These are phyloP conservation scores for Onychostruthus taczanowskii DNA, from an alignment of 2,113 vertebrate genomes.

Conservation along the genomic window DNA sequence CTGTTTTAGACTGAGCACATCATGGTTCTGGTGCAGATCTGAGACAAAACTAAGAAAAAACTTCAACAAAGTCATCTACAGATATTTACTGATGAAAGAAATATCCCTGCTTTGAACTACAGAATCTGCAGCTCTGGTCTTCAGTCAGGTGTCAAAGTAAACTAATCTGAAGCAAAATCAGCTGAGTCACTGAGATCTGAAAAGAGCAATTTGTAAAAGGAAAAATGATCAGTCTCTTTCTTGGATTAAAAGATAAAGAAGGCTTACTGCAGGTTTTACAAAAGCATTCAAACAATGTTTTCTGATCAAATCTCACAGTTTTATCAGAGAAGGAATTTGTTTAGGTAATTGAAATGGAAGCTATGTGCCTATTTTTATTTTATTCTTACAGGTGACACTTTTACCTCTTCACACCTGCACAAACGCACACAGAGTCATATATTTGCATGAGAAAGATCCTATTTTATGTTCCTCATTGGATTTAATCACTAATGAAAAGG, in stretches of 20 bases:
- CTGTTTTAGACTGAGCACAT: not conserved
- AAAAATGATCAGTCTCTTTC: not conserved
- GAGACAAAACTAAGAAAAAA: not conserved
- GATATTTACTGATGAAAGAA: not conserved
- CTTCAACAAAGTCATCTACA: not conserved
- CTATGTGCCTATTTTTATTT: not conserved
- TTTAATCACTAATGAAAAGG: not conserved
- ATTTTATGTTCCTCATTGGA: not conserved
- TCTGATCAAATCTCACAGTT: not conserved
- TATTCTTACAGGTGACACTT: not conserved
- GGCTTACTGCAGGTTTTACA: not conserved
- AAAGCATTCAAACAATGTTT: not conserved
- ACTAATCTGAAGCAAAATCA: not conserved
- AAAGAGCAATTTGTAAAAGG: not conserved
- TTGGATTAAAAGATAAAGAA: not conserved
- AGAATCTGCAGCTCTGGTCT: not conserved
- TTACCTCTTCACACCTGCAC: not conserved
- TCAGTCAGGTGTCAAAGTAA: not conserved
- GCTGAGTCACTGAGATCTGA: not conserved
- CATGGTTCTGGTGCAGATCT: not conserved
- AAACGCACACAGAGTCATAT: not conserved
- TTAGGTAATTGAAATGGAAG: not conserved
- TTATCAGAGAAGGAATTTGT: not conserved
- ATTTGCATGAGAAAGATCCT: not conserved
- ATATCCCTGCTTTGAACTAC: not conserved